Evolutionary conservation across 1,140 invertebrate genomes (phyloP).

Genomic region (Chrysopa pallens): DNA sequence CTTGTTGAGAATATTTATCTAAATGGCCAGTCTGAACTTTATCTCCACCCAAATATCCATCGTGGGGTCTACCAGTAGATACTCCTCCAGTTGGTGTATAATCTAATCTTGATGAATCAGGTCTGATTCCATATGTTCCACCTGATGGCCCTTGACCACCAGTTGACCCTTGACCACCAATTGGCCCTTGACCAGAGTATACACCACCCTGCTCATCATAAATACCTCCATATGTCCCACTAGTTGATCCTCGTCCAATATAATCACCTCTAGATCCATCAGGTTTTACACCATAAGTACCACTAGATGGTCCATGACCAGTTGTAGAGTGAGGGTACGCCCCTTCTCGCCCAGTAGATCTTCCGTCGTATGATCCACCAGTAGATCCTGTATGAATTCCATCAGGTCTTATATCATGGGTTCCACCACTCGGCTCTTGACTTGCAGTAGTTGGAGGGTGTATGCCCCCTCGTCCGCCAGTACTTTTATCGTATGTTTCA

Average conservation of each 20-base stretch:
- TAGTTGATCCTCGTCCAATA: background rate
- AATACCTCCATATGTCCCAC: background rate
- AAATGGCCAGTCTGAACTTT: background rate
- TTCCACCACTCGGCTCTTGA: background rate
- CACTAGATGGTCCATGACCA: too few relatives aligned
- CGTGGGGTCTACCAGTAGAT: background rate
- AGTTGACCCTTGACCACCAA: background rate
- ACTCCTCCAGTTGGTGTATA: background rate
- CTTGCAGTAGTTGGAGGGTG: background rate
- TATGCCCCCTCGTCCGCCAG: background rate
- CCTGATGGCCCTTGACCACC: background rate
- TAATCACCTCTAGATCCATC: too few relatives aligned
- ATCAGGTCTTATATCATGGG: background rate
- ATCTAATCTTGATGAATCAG: background rate
- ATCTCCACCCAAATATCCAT: background rate
- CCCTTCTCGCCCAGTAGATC: too few relatives aligned
- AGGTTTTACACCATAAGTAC: too few relatives aligned
- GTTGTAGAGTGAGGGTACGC: too few relatives aligned
- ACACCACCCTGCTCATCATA: background rate
- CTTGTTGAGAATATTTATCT: background rate
- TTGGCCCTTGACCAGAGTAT: background rate
- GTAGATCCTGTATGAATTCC: too few relatives aligned
- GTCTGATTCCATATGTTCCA: background rate
- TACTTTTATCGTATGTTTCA: background rate
- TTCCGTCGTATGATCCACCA: too few relatives aligned